Percentiles rank a stretch among this genome's conserved stretches.
phyloP scores from a whole-genome alignment of 2,113 vertebrate species.

The Camelus bactrianus region DNA sequence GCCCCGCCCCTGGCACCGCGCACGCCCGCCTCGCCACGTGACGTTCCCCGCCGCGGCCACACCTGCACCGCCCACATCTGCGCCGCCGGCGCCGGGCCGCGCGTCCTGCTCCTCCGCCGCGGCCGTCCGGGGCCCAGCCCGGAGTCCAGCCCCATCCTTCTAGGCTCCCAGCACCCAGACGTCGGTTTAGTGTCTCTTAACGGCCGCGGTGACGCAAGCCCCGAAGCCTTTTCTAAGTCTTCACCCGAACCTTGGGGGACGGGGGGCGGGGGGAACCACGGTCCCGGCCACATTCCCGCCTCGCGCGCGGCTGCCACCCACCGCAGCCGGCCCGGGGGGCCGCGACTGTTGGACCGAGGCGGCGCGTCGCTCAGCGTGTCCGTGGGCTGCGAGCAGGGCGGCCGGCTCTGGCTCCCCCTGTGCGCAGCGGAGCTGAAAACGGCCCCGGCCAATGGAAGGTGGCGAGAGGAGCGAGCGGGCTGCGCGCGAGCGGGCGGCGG shows the following conservation, averaged over 20 bases:
- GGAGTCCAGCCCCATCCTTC: accelerated
- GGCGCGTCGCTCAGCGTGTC: not conserved
- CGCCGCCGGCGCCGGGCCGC: accelerated
- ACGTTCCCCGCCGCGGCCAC: not conserved
- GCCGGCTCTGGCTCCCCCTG: not conserved
- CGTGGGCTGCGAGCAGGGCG: not conserved
- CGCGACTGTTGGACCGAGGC: not conserved
- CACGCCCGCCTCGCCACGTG: not conserved
- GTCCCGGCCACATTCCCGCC: not conserved
- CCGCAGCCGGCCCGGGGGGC: not conserved
- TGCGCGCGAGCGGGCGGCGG: not conserved
- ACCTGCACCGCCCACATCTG: not conserved
- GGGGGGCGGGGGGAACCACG: no score
- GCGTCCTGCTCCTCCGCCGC: accelerated
- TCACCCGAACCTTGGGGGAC: not conserved
- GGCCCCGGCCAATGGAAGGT: not conserved
- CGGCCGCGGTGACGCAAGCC: constrained; percentile 46
- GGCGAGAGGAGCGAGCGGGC: not conserved
- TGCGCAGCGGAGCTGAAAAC: not conserved
- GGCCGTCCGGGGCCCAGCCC: accelerated
- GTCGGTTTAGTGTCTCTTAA: constrained; percentile 42
- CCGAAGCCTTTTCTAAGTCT: not conserved
- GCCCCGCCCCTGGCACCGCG: not conserved
- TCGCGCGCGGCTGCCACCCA: not conserved
- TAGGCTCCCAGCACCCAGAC: accelerated